Evolutionary conservation across 2,113 vertebrate species (phyloP).

Genomic region (Phocoena sinus): DNA sequence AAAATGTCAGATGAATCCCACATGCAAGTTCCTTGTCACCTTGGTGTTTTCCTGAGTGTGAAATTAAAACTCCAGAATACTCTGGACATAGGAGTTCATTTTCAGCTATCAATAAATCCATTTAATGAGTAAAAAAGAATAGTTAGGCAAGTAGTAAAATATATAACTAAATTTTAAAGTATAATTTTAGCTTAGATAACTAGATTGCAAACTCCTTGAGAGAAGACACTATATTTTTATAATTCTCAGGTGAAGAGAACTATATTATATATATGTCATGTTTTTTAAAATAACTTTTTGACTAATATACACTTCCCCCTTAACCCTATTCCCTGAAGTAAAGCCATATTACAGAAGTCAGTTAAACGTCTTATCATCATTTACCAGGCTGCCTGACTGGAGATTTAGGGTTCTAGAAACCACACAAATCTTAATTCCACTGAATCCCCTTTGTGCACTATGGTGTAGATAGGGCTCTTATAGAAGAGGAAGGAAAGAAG

Average conservation of each 20-base stretch:
- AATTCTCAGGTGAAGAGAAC: not conserved
- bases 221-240: not conserved
- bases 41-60: not conserved
- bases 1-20: constrained; percentile 45
- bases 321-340: not conserved
- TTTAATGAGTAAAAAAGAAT: not conserved
- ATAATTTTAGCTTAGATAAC: not conserved
- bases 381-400: not conserved
- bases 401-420: constrained; percentile 16
- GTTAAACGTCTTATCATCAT: constrained; percentile 5
- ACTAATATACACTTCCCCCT: not conserved
- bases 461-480: not conserved
- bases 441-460: not conserved
- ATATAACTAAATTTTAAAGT: not conserved
- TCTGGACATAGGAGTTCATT: not conserved
- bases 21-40: not conserved
- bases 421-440: constrained; percentile 14
- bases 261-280: not conserved
- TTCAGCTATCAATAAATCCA: not conserved
- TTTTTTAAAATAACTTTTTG: not conserved
- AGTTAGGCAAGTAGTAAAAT: not conserved
- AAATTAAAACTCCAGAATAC: constrained; percentile 1
- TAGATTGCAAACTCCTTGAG: not conserved
- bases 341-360: constrained; percentile 15
- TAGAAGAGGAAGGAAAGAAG: not conserved